phyloP scores from a whole-genome alignment of 2,113 vertebrate genomes.

The Thinocorus orbignyianus region DNA sequence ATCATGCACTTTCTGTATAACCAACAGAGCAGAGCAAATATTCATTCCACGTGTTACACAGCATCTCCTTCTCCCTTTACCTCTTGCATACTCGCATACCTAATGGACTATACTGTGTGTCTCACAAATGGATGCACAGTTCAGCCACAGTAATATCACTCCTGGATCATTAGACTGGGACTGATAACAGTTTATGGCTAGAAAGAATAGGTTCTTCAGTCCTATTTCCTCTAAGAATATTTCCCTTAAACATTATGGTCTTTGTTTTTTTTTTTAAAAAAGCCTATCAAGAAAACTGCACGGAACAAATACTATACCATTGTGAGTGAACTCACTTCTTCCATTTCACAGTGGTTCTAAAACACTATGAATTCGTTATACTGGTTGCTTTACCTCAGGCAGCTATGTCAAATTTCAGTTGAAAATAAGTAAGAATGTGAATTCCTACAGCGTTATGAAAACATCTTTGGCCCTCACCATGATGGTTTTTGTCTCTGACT shows the following conservation, averaged over 20 bases:
- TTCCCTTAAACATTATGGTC: background rate
- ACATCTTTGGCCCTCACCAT: background rate
- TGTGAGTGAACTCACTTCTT: background rate
- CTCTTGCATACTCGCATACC: background rate
- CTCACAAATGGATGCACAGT: background rate
- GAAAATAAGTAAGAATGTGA: background rate
- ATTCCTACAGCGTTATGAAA: background rate
- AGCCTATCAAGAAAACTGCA: background rate
- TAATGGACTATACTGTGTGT: background rate
- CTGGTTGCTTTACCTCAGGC: background rate
- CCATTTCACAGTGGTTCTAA: background rate
- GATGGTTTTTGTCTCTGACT: background rate
- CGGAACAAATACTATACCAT: background rate
- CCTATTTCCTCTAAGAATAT: background rate
- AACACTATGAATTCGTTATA: background rate
- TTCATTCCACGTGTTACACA: background rate
- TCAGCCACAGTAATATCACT: background rate
- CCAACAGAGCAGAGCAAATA: slow-evolving; percentile 6
- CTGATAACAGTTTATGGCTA: background rate
- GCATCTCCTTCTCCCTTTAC: background rate
- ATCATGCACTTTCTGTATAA: background rate
- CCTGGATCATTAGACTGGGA: background rate
- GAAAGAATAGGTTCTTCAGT: background rate
- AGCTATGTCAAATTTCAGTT: background rate
- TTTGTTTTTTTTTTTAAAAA: too few species aligned